Evolutionary conservation across 2,113 vertebrate species (phyloP).

Genomic region (Hydrolagus affinis): DNA sequence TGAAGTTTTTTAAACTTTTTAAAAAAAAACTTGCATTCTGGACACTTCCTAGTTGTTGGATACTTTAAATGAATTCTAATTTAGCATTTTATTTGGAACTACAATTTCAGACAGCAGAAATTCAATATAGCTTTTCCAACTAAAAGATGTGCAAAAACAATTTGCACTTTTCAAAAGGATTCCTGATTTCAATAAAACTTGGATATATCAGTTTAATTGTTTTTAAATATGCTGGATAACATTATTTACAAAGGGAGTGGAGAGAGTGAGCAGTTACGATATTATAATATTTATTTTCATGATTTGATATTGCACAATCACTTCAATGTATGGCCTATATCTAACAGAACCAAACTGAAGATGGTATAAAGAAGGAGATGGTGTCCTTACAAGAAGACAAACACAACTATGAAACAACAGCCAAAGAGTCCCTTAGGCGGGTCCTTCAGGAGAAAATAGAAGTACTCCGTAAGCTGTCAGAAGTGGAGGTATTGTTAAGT

Average conservation of each 20-base stretch:
- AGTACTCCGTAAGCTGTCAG: slow-evolving; percentile 92
- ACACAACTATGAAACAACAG: slow-evolving; percentile 97
- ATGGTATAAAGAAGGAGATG: slow-evolving; percentile 88
- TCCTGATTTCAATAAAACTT: too few species aligned
- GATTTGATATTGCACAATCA: not conserved
- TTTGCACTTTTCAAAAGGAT: too few species aligned
- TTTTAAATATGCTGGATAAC: not conserved
- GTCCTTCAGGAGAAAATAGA: slow-evolving; percentile 98
- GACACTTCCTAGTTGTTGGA: not conserved
- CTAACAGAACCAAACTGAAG: slow-evolving; percentile 86
- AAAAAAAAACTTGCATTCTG: too few species aligned
- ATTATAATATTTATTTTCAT: not conserved
- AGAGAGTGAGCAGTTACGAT: not conserved
- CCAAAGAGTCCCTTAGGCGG: slow-evolving; percentile 95
- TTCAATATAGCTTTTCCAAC: not conserved
- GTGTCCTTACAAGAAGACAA: slow-evolving; percentile 94
- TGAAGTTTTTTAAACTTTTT: too few species aligned
- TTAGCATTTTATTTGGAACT: too few species aligned
- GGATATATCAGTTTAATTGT: not conserved
- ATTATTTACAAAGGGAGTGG: not conserved
- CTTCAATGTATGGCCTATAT: slow-evolving; percentile 27
- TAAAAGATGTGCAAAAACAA: too few species aligned
- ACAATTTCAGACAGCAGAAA: too few species aligned
- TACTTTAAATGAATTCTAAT: not conserved
- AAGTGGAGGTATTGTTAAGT: slow-evolving; percentile 76